Percentiles rank a stretch among this genome's conserved stretches.
phyloP scores from a whole-genome alignment of 2,797 vertebrate species.

The Cryptoprocta ferox region DNA sequence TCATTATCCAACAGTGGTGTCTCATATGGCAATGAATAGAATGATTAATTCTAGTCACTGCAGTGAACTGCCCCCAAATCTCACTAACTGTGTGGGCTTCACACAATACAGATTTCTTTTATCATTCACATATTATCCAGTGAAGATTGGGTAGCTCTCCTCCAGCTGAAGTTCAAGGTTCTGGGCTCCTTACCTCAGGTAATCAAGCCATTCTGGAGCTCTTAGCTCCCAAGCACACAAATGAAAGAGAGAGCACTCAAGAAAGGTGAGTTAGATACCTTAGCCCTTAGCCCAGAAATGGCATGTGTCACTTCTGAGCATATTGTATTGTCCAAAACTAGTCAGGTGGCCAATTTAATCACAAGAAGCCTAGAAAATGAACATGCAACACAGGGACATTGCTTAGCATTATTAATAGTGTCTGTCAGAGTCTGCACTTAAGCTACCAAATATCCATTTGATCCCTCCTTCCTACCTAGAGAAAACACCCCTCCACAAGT shows the following conservation, averaged over 20 bases:
- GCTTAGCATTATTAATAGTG: background rate
- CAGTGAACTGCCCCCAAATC: background rate
- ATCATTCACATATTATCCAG: background rate
- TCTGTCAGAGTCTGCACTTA: background rate
- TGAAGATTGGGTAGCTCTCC: background rate
- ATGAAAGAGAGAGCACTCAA: background rate
- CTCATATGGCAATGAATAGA: background rate
- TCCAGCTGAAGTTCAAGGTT: background rate
- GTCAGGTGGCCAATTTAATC: background rate
- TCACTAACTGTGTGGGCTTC: background rate
- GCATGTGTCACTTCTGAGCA: background rate
- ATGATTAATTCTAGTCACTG: background rate
- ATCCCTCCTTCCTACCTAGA: background rate
- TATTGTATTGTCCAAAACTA: background rate
- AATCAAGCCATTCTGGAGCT: background rate
- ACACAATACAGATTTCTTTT: background rate
- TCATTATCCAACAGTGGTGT: background rate
- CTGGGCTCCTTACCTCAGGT: background rate
- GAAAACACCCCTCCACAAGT: background rate
- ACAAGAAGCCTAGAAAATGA: background rate
- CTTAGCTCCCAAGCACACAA: background rate
- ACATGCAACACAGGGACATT: background rate
- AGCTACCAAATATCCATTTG: background rate
- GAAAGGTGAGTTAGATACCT: background rate
- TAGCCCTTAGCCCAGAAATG: background rate